phyloP scores from a whole-genome alignment of 2,888 invertebrate genomes.

The Agrypnus murinus region DNA sequence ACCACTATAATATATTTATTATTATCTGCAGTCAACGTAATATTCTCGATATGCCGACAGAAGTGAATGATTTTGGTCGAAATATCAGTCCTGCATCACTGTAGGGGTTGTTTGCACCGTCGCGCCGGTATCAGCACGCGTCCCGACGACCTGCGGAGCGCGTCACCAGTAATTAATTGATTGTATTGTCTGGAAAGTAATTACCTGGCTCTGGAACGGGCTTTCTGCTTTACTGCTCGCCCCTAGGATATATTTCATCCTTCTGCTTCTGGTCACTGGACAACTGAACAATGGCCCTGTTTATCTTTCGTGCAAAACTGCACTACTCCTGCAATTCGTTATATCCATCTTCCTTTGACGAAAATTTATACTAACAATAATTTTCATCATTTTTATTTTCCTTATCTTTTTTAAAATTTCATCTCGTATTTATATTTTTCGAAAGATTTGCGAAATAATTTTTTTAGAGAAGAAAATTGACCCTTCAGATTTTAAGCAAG shows the following conservation, averaged over 20 bases:
- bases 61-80: constrained; percentile 40
- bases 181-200: constrained; percentile 72
- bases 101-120: constrained; percentile 58
- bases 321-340: constrained; percentile 61
- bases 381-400: constrained; percentile 20
- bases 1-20: too few relatives aligned
- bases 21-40: too few relatives aligned
- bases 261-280: constrained; percentile 68
- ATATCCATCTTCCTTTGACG: constrained; percentile 15
- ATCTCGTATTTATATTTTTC: neutral
- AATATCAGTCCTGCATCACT: constrained; percentile 48
- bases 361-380: constrained; percentile 18
- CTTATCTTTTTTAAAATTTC: neutral
- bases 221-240: constrained; percentile 66
- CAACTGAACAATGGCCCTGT: constrained; percentile 66
- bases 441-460: neutral
- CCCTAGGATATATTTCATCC: constrained; percentile 68
- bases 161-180: constrained; percentile 72
- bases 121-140: constrained; percentile 63
- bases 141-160: constrained; percentile 68
- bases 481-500: neutral
- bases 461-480: neutral
- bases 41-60: neutral
- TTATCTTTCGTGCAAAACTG: constrained; percentile 60
- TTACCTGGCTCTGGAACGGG: constrained; percentile 69